Conservation (phyloP, 2,113 vertebrate genomes). For the Brachionichthys hirsutus region DNA sequence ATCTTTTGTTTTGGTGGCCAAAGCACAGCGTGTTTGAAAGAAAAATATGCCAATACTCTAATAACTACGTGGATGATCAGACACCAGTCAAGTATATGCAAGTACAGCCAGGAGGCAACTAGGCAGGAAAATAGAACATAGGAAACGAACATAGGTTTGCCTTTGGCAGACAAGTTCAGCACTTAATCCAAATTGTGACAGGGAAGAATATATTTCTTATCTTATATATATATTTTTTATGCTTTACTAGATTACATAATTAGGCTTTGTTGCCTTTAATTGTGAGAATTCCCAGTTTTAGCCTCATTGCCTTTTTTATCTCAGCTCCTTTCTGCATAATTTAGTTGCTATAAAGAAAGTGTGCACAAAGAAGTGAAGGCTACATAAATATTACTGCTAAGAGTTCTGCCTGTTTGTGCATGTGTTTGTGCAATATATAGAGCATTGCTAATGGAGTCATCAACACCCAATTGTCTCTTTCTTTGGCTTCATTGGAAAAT, state of each 20-base stretch:
- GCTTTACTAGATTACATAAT: neutral
- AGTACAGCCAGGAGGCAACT: too few relatives aligned
- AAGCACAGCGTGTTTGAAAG: too few relatives aligned
- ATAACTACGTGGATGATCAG: too few relatives aligned
- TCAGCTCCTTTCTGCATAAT: too few relatives aligned
- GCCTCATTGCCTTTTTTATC: too few relatives aligned
- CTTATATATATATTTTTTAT: neutral
- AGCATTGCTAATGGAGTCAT: slow-evolving; percentile 40
- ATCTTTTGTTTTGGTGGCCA: too few relatives aligned
- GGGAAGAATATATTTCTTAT: neutral
- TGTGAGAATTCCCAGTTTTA: too few relatives aligned
- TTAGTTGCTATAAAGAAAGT: neutral
- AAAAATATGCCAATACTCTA: too few relatives aligned
- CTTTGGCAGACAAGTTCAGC: neutral
- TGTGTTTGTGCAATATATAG: slow-evolving; percentile 1
- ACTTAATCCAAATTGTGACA: neutral
- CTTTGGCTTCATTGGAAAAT: slow-evolving; percentile 57
- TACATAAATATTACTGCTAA: slow-evolving; percentile 3
- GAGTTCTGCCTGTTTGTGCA: neutral
- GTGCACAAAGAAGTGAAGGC: neutral
- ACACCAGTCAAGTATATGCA: too few relatives aligned
- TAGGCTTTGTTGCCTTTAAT: too few relatives aligned
- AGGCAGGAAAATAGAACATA: too few relatives aligned
- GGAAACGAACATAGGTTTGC: too few relatives aligned
- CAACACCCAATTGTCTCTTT: slow-evolving; percentile 10